A percentile compares a stretch with the other conserved stretches of the same genome.
These are phyloP conservation scores for Actinia tenebrosa DNA, from an alignment of 64 coral and sea anemone genomes.

Conservation along the genomic window DNA sequence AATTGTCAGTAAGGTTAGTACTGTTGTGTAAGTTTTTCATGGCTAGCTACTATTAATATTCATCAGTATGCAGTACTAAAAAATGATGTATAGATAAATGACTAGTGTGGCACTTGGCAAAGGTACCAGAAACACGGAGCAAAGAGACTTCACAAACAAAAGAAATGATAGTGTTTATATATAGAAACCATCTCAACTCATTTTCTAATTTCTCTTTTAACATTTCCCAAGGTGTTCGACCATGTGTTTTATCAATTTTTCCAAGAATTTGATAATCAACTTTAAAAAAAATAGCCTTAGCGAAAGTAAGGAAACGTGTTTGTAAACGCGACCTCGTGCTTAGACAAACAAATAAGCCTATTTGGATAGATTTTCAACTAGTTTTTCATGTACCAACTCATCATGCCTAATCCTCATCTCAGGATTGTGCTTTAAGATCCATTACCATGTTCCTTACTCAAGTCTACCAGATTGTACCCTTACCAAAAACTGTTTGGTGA, in stretches of 20 bases:
- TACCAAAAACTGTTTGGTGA: background rate
- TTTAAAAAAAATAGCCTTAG: constrained; percentile 12
- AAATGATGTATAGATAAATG: no score
- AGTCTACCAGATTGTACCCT: background rate
- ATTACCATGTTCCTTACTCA: background rate
- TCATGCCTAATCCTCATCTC: background rate
- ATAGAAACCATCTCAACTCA: constrained; percentile 4
- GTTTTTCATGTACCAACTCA: background rate
- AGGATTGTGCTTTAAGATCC: background rate
- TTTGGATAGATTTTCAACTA: background rate
- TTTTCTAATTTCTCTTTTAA: constrained; percentile 19
- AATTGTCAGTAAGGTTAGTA: no score
- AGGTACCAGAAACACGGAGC: background rate
- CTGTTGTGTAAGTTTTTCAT: no score
- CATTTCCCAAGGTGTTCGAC: background rate
- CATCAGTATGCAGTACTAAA: no score
- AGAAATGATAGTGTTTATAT: background rate
- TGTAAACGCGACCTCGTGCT: background rate
- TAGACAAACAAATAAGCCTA: constrained; percentile 1
- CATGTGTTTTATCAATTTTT: constrained; percentile 17
- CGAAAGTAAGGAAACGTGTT: constrained; percentile 26
- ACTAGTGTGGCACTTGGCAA: background rate
- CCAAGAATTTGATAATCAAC: constrained; percentile 25
- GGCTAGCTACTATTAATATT: no score
- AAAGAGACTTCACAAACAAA: background rate